A percentile compares a stretch with the other conserved stretches of the same genome.
Evolutionary conservation across 2,888 invertebrate genomes (phyloP).

Genomic region (Osmoderma eremita): DNA sequence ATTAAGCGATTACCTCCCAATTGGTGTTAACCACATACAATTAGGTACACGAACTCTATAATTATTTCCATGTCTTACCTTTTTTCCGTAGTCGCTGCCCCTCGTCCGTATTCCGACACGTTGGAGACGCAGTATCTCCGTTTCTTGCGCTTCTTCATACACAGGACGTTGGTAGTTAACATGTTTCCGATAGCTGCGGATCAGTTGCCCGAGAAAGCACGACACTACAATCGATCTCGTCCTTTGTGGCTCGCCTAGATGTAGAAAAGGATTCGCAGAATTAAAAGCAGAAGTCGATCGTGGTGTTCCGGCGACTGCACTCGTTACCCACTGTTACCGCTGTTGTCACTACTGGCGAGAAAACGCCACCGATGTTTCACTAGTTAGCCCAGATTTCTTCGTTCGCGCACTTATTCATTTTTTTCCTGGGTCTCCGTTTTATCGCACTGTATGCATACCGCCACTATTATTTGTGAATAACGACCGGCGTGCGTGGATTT

Average conservation of each 20-base stretch:
- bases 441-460: slow-evolving; percentile 16
- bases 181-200: slow-evolving; percentile 46
- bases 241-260: background rate
- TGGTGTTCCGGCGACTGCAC: slow-evolving; percentile 3
- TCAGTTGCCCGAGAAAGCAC: too few relatives aligned
- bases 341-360: slow-evolving; percentile 13
- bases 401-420: slow-evolving; percentile 11
- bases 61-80: slow-evolving; percentile 51
- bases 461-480: slow-evolving; percentile 15
- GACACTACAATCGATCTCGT: background rate
- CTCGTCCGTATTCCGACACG: slow-evolving; percentile 51
- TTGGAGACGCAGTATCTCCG: slow-evolving; percentile 58
- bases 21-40: slow-evolving; percentile 7
- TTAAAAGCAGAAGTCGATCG: slow-evolving; percentile 1
- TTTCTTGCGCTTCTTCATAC: slow-evolving; percentile 61
- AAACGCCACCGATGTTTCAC: slow-evolving; percentile 26
- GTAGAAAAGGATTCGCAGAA: background rate
- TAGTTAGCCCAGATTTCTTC: slow-evolving; percentile 24
- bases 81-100: slow-evolving; percentile 51
- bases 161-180: slow-evolving; percentile 60
- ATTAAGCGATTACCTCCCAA: background rate
- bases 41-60: background rate
- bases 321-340: background rate
- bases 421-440: slow-evolving; percentile 4
- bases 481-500: slow-evolving; percentile 26